These are phyloP conservation scores for Epizoanthus stellaris DNA, from an alignment of 92 coral and sea anemone genomes.

Conservation along the genomic window DNA sequence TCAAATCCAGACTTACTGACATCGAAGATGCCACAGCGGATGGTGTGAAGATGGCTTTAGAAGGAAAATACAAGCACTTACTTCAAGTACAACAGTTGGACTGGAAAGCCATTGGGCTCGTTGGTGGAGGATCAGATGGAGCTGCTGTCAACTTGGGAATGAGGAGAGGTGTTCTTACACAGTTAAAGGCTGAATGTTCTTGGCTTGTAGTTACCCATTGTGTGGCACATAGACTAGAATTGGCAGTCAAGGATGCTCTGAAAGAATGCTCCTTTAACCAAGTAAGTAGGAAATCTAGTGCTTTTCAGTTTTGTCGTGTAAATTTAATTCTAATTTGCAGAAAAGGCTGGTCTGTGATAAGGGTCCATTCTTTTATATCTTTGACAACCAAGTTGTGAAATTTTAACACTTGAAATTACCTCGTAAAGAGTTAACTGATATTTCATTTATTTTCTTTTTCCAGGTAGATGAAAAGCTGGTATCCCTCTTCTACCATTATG, in stretches of 20 bases:
- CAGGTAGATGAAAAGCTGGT: constrained; percentile 27
- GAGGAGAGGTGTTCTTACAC: constrained; percentile 10
- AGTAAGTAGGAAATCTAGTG: constrained; percentile 5
- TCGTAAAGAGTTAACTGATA: neutral
- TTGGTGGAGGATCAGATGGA: constrained; percentile 38
- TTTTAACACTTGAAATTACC: neutral
- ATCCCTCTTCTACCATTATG: constrained; percentile 26
- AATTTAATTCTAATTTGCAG: no score
- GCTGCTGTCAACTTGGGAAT: constrained; percentile 27
- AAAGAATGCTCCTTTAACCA: constrained; percentile 27
- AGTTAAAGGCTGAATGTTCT: constrained; percentile 27
- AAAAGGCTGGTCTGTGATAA: no score
- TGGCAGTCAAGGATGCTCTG: constrained; percentile 34
- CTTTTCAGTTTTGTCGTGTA: no score
- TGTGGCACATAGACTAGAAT: constrained; percentile 31
- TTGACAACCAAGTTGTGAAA: neutral
- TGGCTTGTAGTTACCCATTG: constrained; percentile 32
- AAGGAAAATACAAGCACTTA: constrained; percentile 6
- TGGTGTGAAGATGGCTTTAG: constrained; percentile 30
- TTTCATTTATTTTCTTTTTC: neutral
- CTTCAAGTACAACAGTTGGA: constrained; percentile 15
- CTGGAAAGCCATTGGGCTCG: constrained; percentile 17
- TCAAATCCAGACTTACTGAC: constrained; percentile 16
- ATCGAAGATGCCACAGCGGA: constrained; percentile 21
- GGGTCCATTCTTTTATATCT: neutral